Conservation (phyloP, 1,140 invertebrate genomes). For the Drosophila subpulchrella region DNA sequence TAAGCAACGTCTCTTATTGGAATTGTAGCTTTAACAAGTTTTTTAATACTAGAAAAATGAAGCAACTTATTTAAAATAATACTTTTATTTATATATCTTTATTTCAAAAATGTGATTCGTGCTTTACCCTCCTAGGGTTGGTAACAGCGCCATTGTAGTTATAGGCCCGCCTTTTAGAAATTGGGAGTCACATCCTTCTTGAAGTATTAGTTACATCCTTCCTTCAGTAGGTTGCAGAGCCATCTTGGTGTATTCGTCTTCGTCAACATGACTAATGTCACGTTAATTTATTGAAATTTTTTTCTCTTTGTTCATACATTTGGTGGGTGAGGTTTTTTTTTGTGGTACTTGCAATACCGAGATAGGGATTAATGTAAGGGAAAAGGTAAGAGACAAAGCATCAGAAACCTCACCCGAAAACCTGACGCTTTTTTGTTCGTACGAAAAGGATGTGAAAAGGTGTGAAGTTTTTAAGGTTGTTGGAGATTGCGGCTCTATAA, state of each 20-base stretch:
- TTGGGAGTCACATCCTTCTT: background rate
- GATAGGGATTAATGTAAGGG: background rate
- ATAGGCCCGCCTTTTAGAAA: background rate
- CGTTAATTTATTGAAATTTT: slow-evolving; percentile 54
- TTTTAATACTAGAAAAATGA: no score
- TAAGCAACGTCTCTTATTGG: no score
- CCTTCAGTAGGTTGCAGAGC: background rate
- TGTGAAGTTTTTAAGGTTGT: background rate
- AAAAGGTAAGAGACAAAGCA: slow-evolving; percentile 28
- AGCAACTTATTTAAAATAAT: no score
- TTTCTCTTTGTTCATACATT: slow-evolving; percentile 74
- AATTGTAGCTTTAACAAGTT: no score
- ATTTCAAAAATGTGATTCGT: no score
- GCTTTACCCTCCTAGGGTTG: no score
- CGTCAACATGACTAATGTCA: background rate
- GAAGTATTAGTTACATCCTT: background rate
- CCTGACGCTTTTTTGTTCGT: slow-evolving; percentile 48
- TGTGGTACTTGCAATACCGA: slow-evolving; percentile 30
- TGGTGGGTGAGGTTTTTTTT: slow-evolving; percentile 75
- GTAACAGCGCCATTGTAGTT: no score
- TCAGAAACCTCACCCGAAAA: slow-evolving; percentile 76
- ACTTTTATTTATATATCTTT: no score
- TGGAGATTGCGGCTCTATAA: background rate
- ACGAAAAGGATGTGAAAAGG: slow-evolving; percentile 15
- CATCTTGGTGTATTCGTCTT: background rate